Evolutionary conservation across 2,113 vertebrate genomes (phyloP).

Genomic region (Tenebrosternarchus preto): DNA sequence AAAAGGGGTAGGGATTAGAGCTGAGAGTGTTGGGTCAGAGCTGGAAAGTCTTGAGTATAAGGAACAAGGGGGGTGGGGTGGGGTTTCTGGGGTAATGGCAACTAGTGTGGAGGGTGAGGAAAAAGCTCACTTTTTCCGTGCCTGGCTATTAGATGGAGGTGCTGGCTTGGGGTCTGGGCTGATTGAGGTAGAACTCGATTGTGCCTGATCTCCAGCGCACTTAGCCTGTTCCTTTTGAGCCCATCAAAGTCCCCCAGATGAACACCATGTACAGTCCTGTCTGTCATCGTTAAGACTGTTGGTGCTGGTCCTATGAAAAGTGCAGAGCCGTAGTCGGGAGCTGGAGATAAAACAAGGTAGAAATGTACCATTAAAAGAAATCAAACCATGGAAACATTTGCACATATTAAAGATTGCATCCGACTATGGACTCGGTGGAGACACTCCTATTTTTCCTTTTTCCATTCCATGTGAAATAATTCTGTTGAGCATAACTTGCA

Average conservation of each 20-base stretch:
- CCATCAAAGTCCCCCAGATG: background rate
- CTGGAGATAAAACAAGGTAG: background rate
- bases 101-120: slow-evolving; percentile 40
- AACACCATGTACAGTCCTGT: too few species aligned
- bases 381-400: background rate
- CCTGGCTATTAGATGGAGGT: slow-evolving; percentile 41
- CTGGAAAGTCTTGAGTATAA: background rate
- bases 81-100: slow-evolving; percentile 43
- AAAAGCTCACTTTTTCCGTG: slow-evolving; percentile 54
- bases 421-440: too few species aligned
- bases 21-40: background rate
- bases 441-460: too few species aligned
- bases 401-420: background rate
- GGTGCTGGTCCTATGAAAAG: background rate
- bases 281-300: background rate
- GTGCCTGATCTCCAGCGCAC: slow-evolving; percentile 42
- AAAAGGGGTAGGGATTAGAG: too few species aligned
- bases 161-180: slow-evolving; percentile 39
- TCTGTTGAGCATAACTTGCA: too few species aligned
- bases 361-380: too few species aligned
- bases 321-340: background rate
- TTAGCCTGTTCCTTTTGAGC: slow-evolving; percentile 20
- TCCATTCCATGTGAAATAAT: too few species aligned
- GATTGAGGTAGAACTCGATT: slow-evolving; percentile 26
- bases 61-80: slow-evolving; percentile 37